phyloP scores from a whole-genome alignment of 2,888 invertebrate species.

The Axea sp. region DNA sequence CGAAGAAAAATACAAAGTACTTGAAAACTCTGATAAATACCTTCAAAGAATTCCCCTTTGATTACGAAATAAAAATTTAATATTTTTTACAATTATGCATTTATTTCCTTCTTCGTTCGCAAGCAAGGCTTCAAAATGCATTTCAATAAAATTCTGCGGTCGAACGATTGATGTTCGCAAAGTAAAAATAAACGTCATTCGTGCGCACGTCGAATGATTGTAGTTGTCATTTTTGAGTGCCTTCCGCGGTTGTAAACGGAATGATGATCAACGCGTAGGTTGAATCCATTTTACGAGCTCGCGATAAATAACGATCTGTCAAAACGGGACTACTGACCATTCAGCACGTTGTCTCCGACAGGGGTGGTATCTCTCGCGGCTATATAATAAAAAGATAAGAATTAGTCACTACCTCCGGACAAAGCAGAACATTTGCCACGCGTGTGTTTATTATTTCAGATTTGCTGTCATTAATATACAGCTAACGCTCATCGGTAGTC shows the following conservation, averaged over 20 bases:
- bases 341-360: slow-evolving; percentile 65
- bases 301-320: slow-evolving; percentile 73
- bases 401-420: slow-evolving; percentile 48
- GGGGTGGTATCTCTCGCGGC: slow-evolving; percentile 54
- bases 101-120: too few relatives aligned
- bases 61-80: too few relatives aligned
- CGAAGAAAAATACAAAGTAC: slow-evolving; percentile 13
- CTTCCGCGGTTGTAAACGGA: slow-evolving; percentile 44
- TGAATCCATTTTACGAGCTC: slow-evolving; percentile 70
- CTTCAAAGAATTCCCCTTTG: too few relatives aligned
- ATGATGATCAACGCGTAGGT: slow-evolving; percentile 60
- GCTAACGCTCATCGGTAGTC: slow-evolving; percentile 39
- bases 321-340: slow-evolving; percentile 71
- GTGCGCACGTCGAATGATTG: slow-evolving; percentile 30
- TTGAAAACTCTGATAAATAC: too few relatives aligned
- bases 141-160: too few relatives aligned
- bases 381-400: slow-evolving; percentile 57
- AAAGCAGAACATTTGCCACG: slow-evolving; percentile 59
- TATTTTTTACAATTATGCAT: too few relatives aligned
- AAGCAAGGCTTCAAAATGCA: too few relatives aligned
- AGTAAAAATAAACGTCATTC: slow-evolving; percentile 48
- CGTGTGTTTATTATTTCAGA: slow-evolving; percentile 57
- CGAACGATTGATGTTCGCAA: too few relatives aligned
- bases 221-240: slow-evolving; percentile 54
- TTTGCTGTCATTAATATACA: slow-evolving; percentile 50